These are phyloP conservation scores for Neoaliturus tenellus DNA, from an alignment of 2,888 invertebrate species.

Conservation along the genomic window DNA sequence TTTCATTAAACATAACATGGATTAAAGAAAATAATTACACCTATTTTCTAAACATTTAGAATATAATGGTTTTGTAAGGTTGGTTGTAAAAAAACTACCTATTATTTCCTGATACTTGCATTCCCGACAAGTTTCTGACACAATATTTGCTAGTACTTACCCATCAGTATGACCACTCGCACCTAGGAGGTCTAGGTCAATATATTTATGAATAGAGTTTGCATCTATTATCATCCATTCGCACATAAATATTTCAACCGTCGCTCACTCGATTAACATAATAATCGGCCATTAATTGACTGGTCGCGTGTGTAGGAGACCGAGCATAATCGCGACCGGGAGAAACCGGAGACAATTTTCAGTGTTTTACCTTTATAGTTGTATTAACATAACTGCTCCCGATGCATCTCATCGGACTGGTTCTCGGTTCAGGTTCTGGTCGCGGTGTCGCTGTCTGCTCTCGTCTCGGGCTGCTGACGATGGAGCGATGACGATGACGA, in stretches of 20 bases:
- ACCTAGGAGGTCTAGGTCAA: conserved; percentile 39
- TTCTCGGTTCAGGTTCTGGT: background rate
- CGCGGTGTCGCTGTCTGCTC: background rate
- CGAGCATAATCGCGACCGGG: background rate
- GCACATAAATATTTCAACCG: conserved; percentile 43
- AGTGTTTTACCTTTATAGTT: conserved; percentile 48
- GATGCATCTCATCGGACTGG: background rate
- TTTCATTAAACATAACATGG: too few species aligned
- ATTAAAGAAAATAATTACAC: too few species aligned
- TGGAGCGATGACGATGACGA: background rate
- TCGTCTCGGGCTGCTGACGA: background rate
- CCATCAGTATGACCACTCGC: background rate
- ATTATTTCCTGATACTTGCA: too few species aligned
- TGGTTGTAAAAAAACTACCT: too few species aligned
- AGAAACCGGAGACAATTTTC: conserved; percentile 32
- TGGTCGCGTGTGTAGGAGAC: conserved; percentile 3
- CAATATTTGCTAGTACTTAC: too few species aligned
- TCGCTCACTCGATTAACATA: conserved; percentile 41
- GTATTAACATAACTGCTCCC: conserved; percentile 52
- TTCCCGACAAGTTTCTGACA: too few species aligned
- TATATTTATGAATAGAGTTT: conserved; percentile 20
- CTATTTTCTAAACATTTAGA: too few species aligned
- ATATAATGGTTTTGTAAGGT: too few species aligned
- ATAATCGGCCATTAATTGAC: conserved; percentile 33
- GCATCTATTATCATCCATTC: conserved; percentile 21